Percentiles rank a stretch among this genome's conserved stretches.
These are phyloP conservation scores for Battus philenor DNA, from an alignment of 1,140 invertebrate genomes.

Conservation along the genomic window DNA sequence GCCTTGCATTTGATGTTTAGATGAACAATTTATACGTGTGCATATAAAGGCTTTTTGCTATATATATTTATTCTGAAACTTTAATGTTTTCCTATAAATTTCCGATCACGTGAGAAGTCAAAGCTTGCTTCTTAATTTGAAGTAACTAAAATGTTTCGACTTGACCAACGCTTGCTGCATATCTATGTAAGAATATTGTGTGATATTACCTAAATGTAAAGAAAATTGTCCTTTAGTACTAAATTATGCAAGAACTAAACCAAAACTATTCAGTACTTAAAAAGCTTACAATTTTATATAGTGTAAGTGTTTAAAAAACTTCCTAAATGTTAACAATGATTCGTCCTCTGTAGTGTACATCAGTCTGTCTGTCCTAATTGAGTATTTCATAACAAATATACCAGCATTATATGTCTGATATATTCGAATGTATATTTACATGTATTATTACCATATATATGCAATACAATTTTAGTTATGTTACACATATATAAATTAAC, in stretches of 20 bases:
- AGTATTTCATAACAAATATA: constrained; percentile 1
- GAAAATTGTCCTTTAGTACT: constrained; percentile 58
- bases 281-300: constrained; percentile 42
- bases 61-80: no score
- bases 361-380: constrained; percentile 16
- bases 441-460: no score
- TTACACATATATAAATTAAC: no score
- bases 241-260: constrained; percentile 39
- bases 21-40: no score
- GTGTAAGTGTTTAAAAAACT: constrained; percentile 43
- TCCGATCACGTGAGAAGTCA: no score
- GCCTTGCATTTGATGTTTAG: neutral
- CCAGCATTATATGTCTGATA: no score
- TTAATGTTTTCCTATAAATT: no score
- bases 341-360: constrained; percentile 34
- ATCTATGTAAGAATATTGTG: constrained; percentile 69
- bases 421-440: no score
- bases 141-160: no score
- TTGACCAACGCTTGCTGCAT: constrained; percentile 71
- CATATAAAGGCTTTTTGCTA: neutral
- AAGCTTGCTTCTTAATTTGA: no score
- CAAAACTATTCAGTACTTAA: constrained; percentile 68
- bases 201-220: constrained; percentile 68
- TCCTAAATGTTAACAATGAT: constrained; percentile 42
- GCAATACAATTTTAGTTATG: no score